Percentiles rank a stretch among this genome's conserved stretches.
Evolutionary conservation across 2,113 vertebrate species (phyloP).

Genomic region (Scomber japonicus): DNA sequence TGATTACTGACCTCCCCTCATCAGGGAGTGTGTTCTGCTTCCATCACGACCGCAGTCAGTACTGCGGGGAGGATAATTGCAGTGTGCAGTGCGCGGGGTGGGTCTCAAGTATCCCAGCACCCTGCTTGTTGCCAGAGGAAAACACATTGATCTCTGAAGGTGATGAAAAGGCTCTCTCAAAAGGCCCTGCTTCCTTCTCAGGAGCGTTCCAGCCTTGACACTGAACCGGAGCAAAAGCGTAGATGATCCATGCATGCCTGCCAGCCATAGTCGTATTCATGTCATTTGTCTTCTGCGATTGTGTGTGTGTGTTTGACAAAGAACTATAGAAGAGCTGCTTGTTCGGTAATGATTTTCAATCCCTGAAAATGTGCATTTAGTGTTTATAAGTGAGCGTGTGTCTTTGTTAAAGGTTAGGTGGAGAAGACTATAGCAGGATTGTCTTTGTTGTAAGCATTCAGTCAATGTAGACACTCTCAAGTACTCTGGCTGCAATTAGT

Average conservation of each 20-base stretch:
- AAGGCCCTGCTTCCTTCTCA: constrained; percentile 68
- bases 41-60: constrained; percentile 73
- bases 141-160: constrained; percentile 82
- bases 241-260: constrained; percentile 60
- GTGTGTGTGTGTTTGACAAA: constrained; percentile 11
- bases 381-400: not conserved
- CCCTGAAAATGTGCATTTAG: not conserved
- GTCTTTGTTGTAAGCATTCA: not conserved
- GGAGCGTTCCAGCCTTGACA: constrained; percentile 61
- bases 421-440: constrained; percentile 5
- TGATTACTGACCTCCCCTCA: constrained; percentile 74
- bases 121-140: constrained; percentile 73
- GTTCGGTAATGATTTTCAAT: constrained; percentile 41
- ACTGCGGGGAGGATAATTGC: constrained; percentile 75
- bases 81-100: constrained; percentile 59
- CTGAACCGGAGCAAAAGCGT: constrained; percentile 53
- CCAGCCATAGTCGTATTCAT: constrained; percentile 44
- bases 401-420: constrained; percentile 17
- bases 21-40: constrained; percentile 69
- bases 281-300: constrained; percentile 50
- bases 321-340: constrained; percentile 28
- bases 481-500: constrained; percentile 29
- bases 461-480: not conserved
- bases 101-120: constrained; percentile 78
- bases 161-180: constrained; percentile 81